A percentile compares a stretch with the other conserved stretches of the same genome.
Evolutionary conservation across 2,888 invertebrate genomes (phyloP).

Genomic region (Caenorhabditis virilis): DNA sequence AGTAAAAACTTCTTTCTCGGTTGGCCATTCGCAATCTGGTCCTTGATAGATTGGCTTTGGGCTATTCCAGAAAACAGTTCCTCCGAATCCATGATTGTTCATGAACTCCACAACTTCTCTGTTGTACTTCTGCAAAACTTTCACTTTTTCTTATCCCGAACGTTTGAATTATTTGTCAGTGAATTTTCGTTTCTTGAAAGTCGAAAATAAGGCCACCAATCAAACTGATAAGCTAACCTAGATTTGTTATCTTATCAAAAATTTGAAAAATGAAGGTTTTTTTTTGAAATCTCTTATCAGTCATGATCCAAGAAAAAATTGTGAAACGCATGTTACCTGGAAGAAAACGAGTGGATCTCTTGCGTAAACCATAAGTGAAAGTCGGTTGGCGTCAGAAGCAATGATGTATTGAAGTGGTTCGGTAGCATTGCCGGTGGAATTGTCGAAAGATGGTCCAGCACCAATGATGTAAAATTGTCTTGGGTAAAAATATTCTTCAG

Average conservation of each 20-base stretch:
- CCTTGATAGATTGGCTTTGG: conserved; percentile 69
- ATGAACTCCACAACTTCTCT: conserved; percentile 66
- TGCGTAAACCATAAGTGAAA: conserved; percentile 67
- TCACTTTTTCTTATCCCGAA: conserved; percentile 12
- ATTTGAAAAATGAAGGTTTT: conserved; percentile 18
- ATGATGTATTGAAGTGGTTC: conserved; percentile 66
- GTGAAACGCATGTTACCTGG: conserved; percentile 44
- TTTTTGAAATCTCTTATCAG: neutral
- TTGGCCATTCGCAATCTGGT: conserved; percentile 69
- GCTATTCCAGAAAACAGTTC: conserved; percentile 69
- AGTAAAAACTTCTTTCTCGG: conserved; percentile 68
- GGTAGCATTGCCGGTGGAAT: conserved; percentile 59
- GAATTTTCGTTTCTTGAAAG: neutral
- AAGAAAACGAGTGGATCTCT: conserved; percentile 66
- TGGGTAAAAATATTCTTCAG: conserved; percentile 69
- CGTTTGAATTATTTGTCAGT: conserved; percentile 5
- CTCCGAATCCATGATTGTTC: conserved; percentile 67
- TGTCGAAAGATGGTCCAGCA: conserved; percentile 66
- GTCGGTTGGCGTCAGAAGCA: conserved; percentile 67
- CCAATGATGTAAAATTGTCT: conserved; percentile 68
- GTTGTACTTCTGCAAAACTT: conserved; percentile 63
- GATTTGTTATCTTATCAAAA: conserved; percentile 13
- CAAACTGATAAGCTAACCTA: conserved; percentile 34
- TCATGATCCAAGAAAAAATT: neutral
- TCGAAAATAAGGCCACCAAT: conserved; percentile 30